Base-by-base conservation (phyloP, 2,113 vertebrate species). In the Anseranas semipalmata region DNA sequence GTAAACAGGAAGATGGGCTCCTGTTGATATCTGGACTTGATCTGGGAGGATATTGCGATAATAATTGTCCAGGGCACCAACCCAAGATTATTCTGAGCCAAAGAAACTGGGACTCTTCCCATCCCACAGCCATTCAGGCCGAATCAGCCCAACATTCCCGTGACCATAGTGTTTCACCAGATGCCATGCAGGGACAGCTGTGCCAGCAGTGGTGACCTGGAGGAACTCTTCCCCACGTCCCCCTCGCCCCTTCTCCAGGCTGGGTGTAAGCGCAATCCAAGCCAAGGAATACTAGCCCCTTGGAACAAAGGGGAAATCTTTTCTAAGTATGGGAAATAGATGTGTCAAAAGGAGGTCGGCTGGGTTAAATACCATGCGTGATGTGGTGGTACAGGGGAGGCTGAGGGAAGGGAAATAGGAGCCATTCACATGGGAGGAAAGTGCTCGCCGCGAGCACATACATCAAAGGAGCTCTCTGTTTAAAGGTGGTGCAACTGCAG, bases 1-100 rank as follows among this genome's bases (percentile, higher is more conserved):
- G 39, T 78, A 88, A 92, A 96, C 70, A 92, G 93, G 76, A 95
- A 93, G 60, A 68, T 32, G n/a, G 50, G 52, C 5, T 90, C 22
- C 81, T 87, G 10, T 62, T 60, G 45, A 32, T 79, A 87, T 70
- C 60, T 67, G 55, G 53, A 5, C 56, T 96, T 90, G 82, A 92
- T 95, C 68, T 90, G 45, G 43, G 80, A 93, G 60, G 83, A 89
- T 86, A 75, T 74, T 78, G 17, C 46, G 58, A 27, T 85, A 94
- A 85, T 43, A 43, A 88, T 50, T 43, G 48, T 8, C 4, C 39
- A 81, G 55, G 68, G 37, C 60, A 63, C 16, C 35, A 43, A 52
- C 27, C 46, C 72, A 86, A 67, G 24, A 53, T 45, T 48, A n/a
- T 58, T 32, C 55, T 60, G 22, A 84, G 20, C 60, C 35, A 89